These are phyloP conservation scores for Lordiphosa mommai DNA, from an alignment of 1,140 invertebrate species.

Conservation along the genomic window DNA sequence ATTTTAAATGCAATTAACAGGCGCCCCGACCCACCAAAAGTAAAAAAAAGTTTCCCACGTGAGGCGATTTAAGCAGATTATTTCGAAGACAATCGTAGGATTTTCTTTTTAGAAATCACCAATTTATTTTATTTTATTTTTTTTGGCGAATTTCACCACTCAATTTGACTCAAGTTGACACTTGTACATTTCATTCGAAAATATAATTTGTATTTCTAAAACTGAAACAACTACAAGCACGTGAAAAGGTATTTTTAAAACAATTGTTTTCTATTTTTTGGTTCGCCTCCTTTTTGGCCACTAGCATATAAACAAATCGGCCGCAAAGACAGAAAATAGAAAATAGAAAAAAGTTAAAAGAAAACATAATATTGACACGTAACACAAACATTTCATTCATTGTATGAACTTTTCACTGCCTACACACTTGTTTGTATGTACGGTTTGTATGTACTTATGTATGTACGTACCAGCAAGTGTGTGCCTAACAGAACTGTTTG, in stretches of 20 bases:
- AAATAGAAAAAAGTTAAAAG: constrained; percentile 18
- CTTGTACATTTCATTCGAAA: constrained; percentile 63
- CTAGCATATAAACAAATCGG: constrained; percentile 63
- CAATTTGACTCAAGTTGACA: constrained; percentile 68
- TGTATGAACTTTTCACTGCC: constrained; percentile 40
- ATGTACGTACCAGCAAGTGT: too few relatives aligned
- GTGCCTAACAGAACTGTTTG: not conserved
- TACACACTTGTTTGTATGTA: too few relatives aligned
- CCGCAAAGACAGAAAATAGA: constrained; percentile 4
- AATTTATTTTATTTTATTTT: constrained; percentile 16
- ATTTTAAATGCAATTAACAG: constrained; percentile 70
- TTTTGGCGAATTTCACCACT: constrained; percentile 45
- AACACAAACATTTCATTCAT: constrained; percentile 75
- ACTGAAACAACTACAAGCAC: constrained; percentile 34
- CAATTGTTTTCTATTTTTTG: constrained; percentile 64
- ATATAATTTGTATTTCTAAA: constrained; percentile 46
- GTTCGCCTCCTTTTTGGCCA: constrained; percentile 29
- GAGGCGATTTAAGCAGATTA: constrained; percentile 60
- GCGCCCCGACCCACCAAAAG: constrained; percentile 25
- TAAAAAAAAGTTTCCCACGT: constrained; percentile 9
- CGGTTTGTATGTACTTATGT: not conserved
- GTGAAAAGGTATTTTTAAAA: constrained; percentile 60
- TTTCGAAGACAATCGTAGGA: constrained; percentile 51
- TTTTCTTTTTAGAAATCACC: constrained; percentile 37
- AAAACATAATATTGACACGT: constrained; percentile 69